These are phyloP conservation scores for Halotydeus destructor DNA, from an alignment of 1,140 invertebrate species.

Conservation along the genomic window DNA sequence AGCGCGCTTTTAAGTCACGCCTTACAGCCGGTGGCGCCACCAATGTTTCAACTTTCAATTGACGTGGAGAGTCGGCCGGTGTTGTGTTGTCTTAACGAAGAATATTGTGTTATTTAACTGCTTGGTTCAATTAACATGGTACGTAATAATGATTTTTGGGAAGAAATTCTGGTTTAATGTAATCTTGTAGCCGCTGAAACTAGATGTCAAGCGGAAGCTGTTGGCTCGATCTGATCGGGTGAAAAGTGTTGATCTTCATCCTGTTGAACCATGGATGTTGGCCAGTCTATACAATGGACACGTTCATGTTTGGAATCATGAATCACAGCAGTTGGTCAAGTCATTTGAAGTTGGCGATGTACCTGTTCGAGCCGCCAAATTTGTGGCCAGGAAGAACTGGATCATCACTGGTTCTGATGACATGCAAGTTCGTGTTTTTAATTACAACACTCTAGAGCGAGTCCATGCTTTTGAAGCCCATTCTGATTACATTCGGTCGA, in stretches of 20 bases:
- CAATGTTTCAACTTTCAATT: too few relatives aligned
- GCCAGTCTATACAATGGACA: conserved; percentile 95
- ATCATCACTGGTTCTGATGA: conserved; percentile 79
- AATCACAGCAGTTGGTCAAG: conserved; percentile 76
- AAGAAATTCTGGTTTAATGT: not conserved
- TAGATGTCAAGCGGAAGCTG: conserved; percentile 94
- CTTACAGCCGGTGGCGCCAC: too few relatives aligned
- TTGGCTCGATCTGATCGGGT: conserved; percentile 92
- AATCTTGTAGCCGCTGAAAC: conserved; percentile 47
- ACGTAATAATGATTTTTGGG: not conserved
- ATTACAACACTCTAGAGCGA: conserved; percentile 93
- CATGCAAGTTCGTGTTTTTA: conserved; percentile 68
- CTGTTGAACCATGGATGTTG: conserved; percentile 92
- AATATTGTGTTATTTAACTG: too few relatives aligned
- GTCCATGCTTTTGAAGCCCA: conserved; percentile 94
- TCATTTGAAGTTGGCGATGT: conserved; percentile 90
- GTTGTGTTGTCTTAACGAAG: too few relatives aligned
- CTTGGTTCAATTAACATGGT: too few relatives aligned
- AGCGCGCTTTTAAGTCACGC: too few relatives aligned
- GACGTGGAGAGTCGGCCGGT: too few relatives aligned
- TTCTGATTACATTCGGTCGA: conserved; percentile 90
- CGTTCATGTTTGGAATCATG: conserved; percentile 98
- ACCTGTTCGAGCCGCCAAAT: conserved; percentile 82
- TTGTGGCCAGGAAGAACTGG: conserved; percentile 96
- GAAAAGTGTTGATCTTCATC: conserved; percentile 93